Base-by-base conservation (phyloP, 2,113 vertebrate species). In the Channa maculata region DNA sequence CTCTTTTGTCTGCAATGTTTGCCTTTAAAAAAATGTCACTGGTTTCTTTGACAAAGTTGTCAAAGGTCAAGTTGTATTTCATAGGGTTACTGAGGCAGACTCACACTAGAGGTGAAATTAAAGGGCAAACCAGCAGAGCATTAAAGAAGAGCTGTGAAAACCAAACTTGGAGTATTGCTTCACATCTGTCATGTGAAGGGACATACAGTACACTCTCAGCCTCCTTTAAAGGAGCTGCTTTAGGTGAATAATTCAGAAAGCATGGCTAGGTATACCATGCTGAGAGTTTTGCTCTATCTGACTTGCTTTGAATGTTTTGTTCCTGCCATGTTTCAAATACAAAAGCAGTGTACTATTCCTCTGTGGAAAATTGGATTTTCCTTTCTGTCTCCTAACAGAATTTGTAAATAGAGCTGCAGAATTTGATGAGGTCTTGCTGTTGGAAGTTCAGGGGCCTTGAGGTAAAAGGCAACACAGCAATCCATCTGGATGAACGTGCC, bases 161-260 rank as follows among this genome's bases (percentile, higher is more conserved):
- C 64, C 77, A 80, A 89, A 85, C 79, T 81, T 72, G 60, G 77
- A 75, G 77, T 77, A 70, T 86, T 89, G 76, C 81, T 87, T 78
- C 80, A 74, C 74, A 82, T 68, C 83, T 88, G 81, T 87, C 83
- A 86, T 88, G 55, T 77, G 69, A 80, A 64, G 80, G 83, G 81
- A 90, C 87, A 83, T 79, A 58, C 45, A 75, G 90, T 81, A 75
- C 75, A 79, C 65, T 65, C 65, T 79, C 77, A 71, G 73, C 58
- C 69, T 82, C 46, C 72, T 85, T 86, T 83, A 86, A 73, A 86
- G 52, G 46, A 46, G 65, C 61, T 74, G 64, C 83, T 68, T 49
- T 67, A 83, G 64, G 78, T 92, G 85, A 92, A 91, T 91, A 92
- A 92, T 92, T 91, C 74, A 92, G 68, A 75, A 72, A 50, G 71